Percentiles rank a stretch among this genome's conserved stretches.
These are phyloP conservation scores for Drosophila testacea DNA, from an alignment of 2,888 invertebrate genomes.

Conservation along the genomic window DNA sequence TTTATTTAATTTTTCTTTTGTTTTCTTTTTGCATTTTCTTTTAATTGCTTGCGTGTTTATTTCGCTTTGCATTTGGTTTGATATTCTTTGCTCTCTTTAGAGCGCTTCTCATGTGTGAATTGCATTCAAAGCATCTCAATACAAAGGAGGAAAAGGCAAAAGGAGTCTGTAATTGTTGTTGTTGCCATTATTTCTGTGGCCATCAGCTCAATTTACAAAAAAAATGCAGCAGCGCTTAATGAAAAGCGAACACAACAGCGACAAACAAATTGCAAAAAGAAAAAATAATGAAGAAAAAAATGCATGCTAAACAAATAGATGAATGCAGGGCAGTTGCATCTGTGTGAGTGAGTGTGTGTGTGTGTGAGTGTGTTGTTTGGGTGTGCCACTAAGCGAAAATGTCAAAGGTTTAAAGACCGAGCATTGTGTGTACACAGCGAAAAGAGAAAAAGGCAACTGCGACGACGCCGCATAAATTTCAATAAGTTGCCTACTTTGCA, in stretches of 20 bases:
- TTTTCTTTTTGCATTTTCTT: constrained; percentile 19
- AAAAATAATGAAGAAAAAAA: constrained; percentile 29
- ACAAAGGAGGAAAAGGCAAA: constrained; percentile 8
- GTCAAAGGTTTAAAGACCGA: constrained; percentile 54
- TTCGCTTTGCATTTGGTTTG: constrained; percentile 47
- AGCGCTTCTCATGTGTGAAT: constrained; percentile 41
- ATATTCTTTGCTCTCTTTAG: constrained; percentile 10
- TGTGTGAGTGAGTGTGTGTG: background rate
- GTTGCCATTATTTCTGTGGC: constrained; percentile 51
- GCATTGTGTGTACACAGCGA: constrained; percentile 41
- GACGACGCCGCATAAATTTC: constrained; percentile 52
- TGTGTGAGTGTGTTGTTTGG: constrained; percentile 17
- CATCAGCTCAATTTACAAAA: constrained; percentile 59
- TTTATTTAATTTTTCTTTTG: background rate
- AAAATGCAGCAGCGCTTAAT: constrained; percentile 57
- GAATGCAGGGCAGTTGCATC: constrained; percentile 31
- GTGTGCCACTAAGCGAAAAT: constrained; percentile 49
- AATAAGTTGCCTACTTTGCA: constrained; percentile 60
- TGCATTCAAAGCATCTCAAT: constrained; percentile 37
- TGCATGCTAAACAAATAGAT: constrained; percentile 62
- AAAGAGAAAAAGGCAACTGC: constrained; percentile 4
- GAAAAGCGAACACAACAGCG: constrained; percentile 52
- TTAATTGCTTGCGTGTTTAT: constrained; percentile 70
- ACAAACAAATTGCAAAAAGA: constrained; percentile 64
- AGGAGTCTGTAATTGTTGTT: constrained; percentile 22